Conservation (phyloP, 2,113 vertebrate species). For the Coregonus clupeaformis region DNA sequence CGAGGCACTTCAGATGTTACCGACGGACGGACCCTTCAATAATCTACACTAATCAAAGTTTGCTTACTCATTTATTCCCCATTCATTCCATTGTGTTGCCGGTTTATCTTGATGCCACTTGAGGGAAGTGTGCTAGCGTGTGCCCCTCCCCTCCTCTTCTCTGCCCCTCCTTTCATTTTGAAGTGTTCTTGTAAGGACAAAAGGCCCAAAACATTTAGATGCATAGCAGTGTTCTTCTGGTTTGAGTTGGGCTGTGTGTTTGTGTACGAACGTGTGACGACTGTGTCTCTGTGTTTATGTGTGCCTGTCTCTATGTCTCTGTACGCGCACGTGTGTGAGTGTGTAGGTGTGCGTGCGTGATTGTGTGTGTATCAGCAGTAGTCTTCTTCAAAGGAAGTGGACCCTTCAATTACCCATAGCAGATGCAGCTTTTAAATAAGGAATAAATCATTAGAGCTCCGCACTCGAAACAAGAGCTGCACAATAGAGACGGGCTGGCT, state of each 20-base stretch:
- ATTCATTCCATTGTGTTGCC: conserved; percentile 11
- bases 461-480: conserved; percentile 41
- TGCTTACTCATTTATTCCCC: conserved; percentile 16
- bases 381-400: conserved; percentile 73
- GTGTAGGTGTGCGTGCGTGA: conserved; percentile 38
- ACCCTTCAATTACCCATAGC: conserved; percentile 75
- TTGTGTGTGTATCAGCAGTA: conserved; percentile 58
- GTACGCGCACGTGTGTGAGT: conserved; percentile 30
- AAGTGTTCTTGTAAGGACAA: neutral
- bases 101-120: conserved; percentile 6
- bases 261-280: conserved; percentile 2
- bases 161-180: neutral
- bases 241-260: conserved; percentile 3
- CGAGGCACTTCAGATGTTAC: neutral
- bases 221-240: conserved; percentile 10
- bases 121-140: neutral
- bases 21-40: neutral
- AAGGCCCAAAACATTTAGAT: neutral
- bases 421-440: conserved; percentile 78
- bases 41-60: conserved; percentile 17
- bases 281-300: neutral
- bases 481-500: conserved; percentile 54
- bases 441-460: conserved; percentile 67
- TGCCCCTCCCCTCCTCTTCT: neutral
- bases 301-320: neutral